Conservation (phyloP, 2,113 vertebrate genomes). For the Hippocampus abdominalis region DNA sequence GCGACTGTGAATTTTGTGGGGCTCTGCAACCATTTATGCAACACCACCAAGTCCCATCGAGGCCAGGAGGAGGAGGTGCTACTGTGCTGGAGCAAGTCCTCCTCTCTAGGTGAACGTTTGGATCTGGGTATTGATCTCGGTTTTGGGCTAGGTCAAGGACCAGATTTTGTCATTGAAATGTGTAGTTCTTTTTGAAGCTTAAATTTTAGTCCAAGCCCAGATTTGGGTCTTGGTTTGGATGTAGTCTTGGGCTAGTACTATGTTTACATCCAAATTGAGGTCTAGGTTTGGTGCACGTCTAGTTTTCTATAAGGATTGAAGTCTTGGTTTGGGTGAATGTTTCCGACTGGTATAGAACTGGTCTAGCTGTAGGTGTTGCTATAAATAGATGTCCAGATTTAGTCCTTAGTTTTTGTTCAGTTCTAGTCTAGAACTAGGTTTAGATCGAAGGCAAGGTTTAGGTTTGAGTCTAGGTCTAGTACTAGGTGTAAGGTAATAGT, state of each 20-base stretch:
- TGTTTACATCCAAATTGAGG: not conserved
- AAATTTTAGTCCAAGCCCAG: no score
- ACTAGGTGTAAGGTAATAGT: not conserved
- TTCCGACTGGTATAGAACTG: not conserved
- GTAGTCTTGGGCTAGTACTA: no score
- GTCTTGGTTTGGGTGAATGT: not conserved
- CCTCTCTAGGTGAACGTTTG: constrained; percentile 29
- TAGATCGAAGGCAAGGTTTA: not conserved
- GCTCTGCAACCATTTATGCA: constrained; percentile 48
- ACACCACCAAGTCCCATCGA: constrained; percentile 55
- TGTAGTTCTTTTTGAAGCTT: no score
- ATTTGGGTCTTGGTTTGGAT: no score
- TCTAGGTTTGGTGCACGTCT: not conserved
- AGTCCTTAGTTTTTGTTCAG: no score
- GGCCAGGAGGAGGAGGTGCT: constrained; percentile 47
- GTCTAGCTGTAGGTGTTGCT: no score
- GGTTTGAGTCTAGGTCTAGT: not conserved
- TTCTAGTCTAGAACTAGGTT: no score
- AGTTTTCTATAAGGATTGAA: not conserved
- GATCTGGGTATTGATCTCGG: not conserved
- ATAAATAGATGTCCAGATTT: no score
- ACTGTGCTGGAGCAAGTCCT: constrained; percentile 55
- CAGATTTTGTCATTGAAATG: not conserved
- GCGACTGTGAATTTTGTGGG: constrained; percentile 46
- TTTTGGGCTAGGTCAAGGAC: not conserved